Evolutionary conservation across 2,888 invertebrate genomes (phyloP).

Genomic region (Venusia cambrica): DNA sequence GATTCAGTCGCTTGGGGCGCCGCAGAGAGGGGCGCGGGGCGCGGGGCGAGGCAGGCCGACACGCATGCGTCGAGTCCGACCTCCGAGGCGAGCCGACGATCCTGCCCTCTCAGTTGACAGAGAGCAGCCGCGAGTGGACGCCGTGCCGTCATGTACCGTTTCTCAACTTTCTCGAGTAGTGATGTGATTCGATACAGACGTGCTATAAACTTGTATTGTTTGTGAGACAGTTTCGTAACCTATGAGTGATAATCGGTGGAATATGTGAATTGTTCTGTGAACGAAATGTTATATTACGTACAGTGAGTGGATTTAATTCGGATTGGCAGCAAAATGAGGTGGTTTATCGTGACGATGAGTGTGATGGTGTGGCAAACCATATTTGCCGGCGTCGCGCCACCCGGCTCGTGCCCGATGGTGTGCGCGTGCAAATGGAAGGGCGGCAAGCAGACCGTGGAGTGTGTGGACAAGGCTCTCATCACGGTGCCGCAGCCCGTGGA

Average conservation of each 20-base stretch:
- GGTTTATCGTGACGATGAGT: conserved; percentile 70
- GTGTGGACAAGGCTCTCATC: conserved; percentile 90
- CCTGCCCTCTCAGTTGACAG: conserved; percentile 75
- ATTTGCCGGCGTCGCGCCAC: conserved; percentile 68
- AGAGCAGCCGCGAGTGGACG: conserved; percentile 64
- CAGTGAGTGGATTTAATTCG: conserved; percentile 52
- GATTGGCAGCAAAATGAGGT: conserved; percentile 69
- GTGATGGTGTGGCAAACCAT: conserved; percentile 68
- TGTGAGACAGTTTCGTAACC: conserved; percentile 45
- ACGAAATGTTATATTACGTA: conserved; percentile 53
- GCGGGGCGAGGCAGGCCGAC: too few species aligned
- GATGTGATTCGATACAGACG: conserved; percentile 76
- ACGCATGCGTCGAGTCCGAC: conserved; percentile 74
- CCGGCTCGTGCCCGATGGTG: conserved; percentile 85
- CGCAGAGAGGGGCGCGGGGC: conserved; percentile 78
- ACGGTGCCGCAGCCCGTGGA: conserved; percentile 93
- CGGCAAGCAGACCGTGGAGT: conserved; percentile 96
- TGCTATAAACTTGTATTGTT: conserved; percentile 47
- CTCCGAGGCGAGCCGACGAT: conserved; percentile 66
- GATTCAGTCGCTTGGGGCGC: conserved; percentile 65
- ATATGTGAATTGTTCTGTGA: conserved; percentile 41
- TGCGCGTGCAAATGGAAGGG: conserved; percentile 97
- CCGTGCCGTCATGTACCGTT: conserved; percentile 84
- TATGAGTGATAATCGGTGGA: conserved; percentile 32
- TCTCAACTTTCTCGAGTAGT: conserved; percentile 78